These are phyloP conservation scores for Monodelphis domestica DNA, from an alignment of 2,797 vertebrate genomes.

Conservation along the genomic window DNA sequence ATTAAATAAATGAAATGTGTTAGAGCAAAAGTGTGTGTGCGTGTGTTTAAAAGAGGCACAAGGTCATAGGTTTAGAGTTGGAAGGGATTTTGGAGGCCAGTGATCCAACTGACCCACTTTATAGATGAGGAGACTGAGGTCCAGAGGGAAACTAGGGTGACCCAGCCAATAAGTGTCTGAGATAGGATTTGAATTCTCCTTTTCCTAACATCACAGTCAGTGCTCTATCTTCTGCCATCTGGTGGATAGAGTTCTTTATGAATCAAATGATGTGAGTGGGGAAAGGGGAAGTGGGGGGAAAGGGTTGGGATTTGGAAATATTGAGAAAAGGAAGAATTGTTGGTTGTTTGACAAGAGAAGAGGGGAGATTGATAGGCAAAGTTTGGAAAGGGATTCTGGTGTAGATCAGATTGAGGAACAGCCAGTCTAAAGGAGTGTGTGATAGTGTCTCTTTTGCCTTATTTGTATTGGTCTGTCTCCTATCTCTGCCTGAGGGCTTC, in stretches of 20 bases:
- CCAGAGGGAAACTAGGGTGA: not conserved
- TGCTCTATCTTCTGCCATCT: not conserved
- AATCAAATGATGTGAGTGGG: not conserved
- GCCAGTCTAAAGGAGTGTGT: not conserved
- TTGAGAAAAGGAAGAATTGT: not conserved
- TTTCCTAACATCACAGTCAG: not conserved
- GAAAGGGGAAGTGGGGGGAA: not conserved
- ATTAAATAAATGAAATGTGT: not conserved
- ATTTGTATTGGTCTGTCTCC: not conserved
- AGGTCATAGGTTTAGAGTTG: not conserved
- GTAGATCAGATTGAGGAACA: not conserved
- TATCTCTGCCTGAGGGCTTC: not conserved
- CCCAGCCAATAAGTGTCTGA: not conserved
- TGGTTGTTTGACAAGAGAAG: not conserved
- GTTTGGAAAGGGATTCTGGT: not conserved
- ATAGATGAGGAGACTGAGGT: not conserved
- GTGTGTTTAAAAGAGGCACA: not conserved
- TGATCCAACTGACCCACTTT: not conserved
- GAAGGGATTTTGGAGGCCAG: not conserved
- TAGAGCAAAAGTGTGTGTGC: not conserved
- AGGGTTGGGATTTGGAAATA: slow-evolving; percentile 1
- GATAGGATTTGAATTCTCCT: not conserved
- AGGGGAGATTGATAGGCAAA: not conserved
- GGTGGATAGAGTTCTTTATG: not conserved
- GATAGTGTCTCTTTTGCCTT: not conserved